Conservation (phyloP, 1,140 invertebrate genomes). For the Notospermus geniculatus region DNA sequence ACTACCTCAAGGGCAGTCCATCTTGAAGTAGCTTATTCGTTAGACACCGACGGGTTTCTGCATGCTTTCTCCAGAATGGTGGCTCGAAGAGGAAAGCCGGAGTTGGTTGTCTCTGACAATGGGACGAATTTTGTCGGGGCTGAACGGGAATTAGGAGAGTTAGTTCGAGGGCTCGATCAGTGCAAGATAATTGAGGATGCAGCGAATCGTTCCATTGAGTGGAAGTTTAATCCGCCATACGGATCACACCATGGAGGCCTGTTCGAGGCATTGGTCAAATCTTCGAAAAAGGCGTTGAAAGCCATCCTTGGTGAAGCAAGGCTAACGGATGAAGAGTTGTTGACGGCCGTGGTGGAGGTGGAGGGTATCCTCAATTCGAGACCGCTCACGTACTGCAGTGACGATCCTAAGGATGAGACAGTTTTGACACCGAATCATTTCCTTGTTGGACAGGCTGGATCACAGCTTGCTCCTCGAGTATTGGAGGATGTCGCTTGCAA, state of each 20-base stretch:
- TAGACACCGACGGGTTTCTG: conserved; percentile 16
- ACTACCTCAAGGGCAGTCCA: conserved; percentile 17
- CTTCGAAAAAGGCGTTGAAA: not conserved
- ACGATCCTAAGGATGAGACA: not conserved
- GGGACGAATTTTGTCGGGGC: conserved; percentile 21
- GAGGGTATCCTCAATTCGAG: not conserved
- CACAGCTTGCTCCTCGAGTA: conserved; percentile 15
- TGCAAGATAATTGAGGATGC: not conserved
- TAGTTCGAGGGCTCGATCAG: not conserved
- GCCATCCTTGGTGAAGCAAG: not conserved
- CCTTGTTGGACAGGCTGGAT: too few species aligned
- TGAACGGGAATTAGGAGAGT: conserved; percentile 2
- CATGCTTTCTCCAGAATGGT: conserved; percentile 8
- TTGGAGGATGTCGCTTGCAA: not conserved
- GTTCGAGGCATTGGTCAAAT: conserved; percentile 13
- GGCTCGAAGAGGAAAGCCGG: too few species aligned
- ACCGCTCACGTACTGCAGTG: not conserved
- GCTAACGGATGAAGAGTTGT: conserved; percentile 8
- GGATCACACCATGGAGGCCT: conserved; percentile 17
- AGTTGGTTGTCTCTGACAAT: conserved; percentile 16
- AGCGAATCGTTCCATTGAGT: too few species aligned
- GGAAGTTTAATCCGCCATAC: conserved; percentile 11
- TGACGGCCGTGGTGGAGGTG: not conserved
- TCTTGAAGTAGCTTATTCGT: conserved; percentile 8
- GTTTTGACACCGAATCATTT: conserved; percentile 5